A percentile compares a stretch with the other conserved stretches of the same genome.
phyloP scores from a whole-genome alignment of 1,140 invertebrate genomes.

The Phocides pigmalion region DNA sequence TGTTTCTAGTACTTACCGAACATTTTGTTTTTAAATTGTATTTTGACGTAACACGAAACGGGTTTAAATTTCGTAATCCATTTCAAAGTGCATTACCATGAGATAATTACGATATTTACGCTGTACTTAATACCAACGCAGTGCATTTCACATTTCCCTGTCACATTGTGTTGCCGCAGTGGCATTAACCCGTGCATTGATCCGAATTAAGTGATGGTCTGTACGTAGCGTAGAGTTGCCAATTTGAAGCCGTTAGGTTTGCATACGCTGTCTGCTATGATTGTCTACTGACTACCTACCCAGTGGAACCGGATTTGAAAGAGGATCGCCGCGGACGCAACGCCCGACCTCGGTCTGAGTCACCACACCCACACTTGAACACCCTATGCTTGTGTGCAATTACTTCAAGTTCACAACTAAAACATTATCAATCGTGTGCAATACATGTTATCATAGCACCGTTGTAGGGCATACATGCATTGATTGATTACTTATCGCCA shows the following conservation, averaged over 20 bases:
- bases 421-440: constrained; percentile 9
- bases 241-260: constrained; percentile 4
- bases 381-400: constrained; percentile 16
- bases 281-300: constrained; percentile 47
- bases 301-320: constrained; percentile 64
- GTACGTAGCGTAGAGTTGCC: background rate
- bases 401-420: constrained; percentile 16
- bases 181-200: constrained; percentile 11
- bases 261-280: constrained; percentile 40
- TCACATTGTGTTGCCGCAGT: background rate
- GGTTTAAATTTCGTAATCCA: too few species aligned
- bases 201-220: constrained; percentile 10
- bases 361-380: constrained; percentile 32
- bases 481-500: constrained; percentile 4
- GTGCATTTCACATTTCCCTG: background rate
- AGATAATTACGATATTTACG: background rate
- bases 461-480: background rate
- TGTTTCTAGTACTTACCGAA: too few species aligned
- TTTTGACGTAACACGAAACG: too few species aligned
- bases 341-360: constrained; percentile 53
- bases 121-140: background rate
- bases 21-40: too few species aligned
- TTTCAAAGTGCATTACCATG: too few species aligned
- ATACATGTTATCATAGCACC: background rate
- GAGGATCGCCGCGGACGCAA: constrained; percentile 44